A percentile compares a stretch with the other conserved stretches of the same genome.
Evolutionary conservation across 1,140 invertebrate species (phyloP).

Genomic region (Drosophila truncata): DNA sequence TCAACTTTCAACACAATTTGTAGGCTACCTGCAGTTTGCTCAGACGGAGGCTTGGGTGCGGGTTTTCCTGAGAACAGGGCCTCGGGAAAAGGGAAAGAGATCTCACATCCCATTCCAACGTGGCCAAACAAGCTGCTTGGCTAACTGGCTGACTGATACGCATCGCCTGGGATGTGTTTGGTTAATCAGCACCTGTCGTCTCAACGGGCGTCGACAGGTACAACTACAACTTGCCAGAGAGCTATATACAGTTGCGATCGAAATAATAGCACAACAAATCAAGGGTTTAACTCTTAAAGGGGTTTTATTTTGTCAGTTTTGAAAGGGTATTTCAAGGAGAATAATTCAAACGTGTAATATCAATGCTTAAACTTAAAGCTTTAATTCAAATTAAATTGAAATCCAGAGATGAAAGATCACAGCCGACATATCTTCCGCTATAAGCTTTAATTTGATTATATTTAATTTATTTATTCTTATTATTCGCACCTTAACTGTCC

Average conservation of each 20-base stretch:
- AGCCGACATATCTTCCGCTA: neutral
- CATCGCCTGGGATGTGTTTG: constrained; percentile 76
- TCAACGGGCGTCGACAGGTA: constrained; percentile 67
- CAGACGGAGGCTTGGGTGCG: constrained; percentile 63
- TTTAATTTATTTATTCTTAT: constrained; percentile 1
- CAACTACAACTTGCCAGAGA: constrained; percentile 27
- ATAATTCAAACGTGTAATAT: neutral
- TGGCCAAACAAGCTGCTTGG: constrained; percentile 59
- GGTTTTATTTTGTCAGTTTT: constrained; percentile 26
- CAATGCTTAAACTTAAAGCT: neutral
- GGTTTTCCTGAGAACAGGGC: constrained; percentile 64
- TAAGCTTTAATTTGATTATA: neutral
- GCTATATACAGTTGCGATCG: constrained; percentile 42
- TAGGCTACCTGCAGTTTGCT: constrained; percentile 73
- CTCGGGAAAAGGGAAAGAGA: constrained; percentile 17
- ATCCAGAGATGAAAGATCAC: neutral
- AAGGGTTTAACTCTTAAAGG: constrained; percentile 27
- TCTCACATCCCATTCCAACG: constrained; percentile 17
- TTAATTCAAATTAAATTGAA: neutral
- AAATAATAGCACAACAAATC: constrained; percentile 42
- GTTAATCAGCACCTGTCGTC: constrained; percentile 81
- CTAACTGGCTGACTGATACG: constrained; percentile 81
- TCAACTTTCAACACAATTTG: constrained; percentile 79
- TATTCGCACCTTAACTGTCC: constrained; percentile 14
- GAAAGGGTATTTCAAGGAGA: constrained; percentile 21